These are phyloP conservation scores for Sylvia borin DNA, from an alignment of 2,797 vertebrate species.

Conservation along the genomic window DNA sequence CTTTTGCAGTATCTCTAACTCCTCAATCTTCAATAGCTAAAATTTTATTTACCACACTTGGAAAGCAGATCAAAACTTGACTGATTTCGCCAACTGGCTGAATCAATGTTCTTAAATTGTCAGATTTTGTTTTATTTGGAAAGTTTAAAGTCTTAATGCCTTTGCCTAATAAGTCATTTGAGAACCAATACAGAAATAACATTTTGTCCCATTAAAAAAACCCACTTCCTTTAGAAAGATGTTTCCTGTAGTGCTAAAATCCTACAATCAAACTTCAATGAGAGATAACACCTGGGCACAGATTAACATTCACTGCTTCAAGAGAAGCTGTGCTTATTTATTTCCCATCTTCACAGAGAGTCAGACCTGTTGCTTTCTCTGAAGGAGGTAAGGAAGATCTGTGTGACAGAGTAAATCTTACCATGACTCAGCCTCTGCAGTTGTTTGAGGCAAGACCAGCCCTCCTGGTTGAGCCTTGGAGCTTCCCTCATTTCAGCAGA, in stretches of 20 bases:
- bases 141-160: not conserved
- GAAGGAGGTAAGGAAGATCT: not conserved
- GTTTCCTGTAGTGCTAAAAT: not conserved
- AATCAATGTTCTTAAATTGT: not conserved
- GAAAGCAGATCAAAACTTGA: not conserved
- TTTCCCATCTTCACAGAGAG: not conserved
- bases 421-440: not conserved
- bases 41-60: not conserved
- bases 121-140: not conserved
- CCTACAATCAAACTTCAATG: not conserved
- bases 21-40: not conserved
- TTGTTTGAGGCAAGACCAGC: not conserved
- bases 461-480: not conserved
- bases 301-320: not conserved
- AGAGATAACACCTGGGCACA: not conserved
- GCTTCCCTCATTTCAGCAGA: constrained; percentile 39
- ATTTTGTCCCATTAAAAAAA: not conserved
- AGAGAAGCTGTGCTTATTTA: not conserved
- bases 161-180: not conserved
- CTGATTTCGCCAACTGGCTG: not conserved
- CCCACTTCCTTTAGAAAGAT: not conserved
- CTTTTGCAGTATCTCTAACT: not conserved
- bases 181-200: not conserved
- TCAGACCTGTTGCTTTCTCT: not conserved
- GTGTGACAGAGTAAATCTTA: not conserved